Conservation (phyloP, 2,888 invertebrate species). For the Molorchus minor region DNA sequence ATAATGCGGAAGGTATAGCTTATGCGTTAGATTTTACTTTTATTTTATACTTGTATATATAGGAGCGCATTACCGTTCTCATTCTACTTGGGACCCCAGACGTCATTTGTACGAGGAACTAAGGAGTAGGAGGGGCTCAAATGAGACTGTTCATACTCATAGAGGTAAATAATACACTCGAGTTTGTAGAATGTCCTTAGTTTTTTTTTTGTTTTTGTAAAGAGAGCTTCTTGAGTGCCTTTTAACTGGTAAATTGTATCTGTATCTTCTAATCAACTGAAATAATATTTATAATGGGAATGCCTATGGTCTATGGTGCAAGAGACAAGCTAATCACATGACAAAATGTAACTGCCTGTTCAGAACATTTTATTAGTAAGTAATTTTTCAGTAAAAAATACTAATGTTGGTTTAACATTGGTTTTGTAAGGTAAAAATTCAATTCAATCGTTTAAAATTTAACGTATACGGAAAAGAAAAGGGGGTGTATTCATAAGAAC, state of each 20-base stretch:
- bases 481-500: too few species aligned
- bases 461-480: too few species aligned
- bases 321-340: too few species aligned
- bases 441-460: too few species aligned
- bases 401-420: too few species aligned
- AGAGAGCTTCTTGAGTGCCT: slow-evolving; percentile 16
- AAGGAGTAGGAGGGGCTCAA: slow-evolving; percentile 76
- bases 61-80: slow-evolving; percentile 65
- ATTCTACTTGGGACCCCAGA: slow-evolving; percentile 90
- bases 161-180: slow-evolving; percentile 56
- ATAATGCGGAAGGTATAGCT: slow-evolving; percentile 30
- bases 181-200: slow-evolving; percentile 35
- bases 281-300: too few species aligned
- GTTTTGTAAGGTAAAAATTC: too few species aligned
- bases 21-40: slow-evolving; percentile 37
- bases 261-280: not conserved
- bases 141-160: slow-evolving; percentile 72
- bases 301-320: too few species aligned
- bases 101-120: slow-evolving; percentile 91
- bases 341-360: too few species aligned
- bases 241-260: not conserved
- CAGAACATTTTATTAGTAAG: too few species aligned
- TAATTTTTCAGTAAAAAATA: too few species aligned
- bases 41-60: slow-evolving; percentile 45
- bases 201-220: slow-evolving; percentile 44